Base-by-base conservation (phyloP, 2,113 vertebrate species). In the Balaenoptera acutorostrata region DNA sequence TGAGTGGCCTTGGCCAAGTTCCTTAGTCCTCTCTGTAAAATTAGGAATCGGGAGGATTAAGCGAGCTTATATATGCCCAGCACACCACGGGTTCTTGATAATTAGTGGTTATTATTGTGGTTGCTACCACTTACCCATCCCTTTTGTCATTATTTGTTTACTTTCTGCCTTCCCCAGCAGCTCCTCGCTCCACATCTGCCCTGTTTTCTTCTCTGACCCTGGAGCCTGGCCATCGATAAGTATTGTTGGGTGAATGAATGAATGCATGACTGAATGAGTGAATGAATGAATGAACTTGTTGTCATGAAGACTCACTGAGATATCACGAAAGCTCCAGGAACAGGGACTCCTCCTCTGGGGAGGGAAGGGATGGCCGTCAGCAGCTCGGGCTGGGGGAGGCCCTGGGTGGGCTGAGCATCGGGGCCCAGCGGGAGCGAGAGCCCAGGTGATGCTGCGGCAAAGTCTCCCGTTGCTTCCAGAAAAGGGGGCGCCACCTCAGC, bases 361-460 rank as follows among this genome's bases (percentile, higher is more conserved):
- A 39, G n/a, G 57, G 52, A 39, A 23, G 15, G 23, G 68, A 31
- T 0, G 0, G 41, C 14, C 0, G 1, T 20, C 2, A 25, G 77
- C 29, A n/a, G 83, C 14, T 61, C 0, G 21, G 15, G 36, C 6
- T 66, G 14, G 61, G 13, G 69, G 29, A 20, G 44, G 0, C 6
- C 55, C 20, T 0, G 1, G 29, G 17, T 4, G 17, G 44, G 49
- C 29, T 31, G 77, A 52, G 46, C 2, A 3, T 61, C 0, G 2
- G 1, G 39, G n/a, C 20, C 8, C 33, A 44, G 59, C 0, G 5
- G 82, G 46, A 36, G 7, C 64, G 46, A 29, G 29, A 59, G n/a
- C 33, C 49, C n/a, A 31, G 64, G 57, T 36, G 64, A 12, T 20
- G 27, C 88, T 74, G 13, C 0, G 10, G 81, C 15, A 29, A 57